phyloP scores from a whole-genome alignment of 2,888 invertebrate genomes.

The Orchestes rusci region DNA sequence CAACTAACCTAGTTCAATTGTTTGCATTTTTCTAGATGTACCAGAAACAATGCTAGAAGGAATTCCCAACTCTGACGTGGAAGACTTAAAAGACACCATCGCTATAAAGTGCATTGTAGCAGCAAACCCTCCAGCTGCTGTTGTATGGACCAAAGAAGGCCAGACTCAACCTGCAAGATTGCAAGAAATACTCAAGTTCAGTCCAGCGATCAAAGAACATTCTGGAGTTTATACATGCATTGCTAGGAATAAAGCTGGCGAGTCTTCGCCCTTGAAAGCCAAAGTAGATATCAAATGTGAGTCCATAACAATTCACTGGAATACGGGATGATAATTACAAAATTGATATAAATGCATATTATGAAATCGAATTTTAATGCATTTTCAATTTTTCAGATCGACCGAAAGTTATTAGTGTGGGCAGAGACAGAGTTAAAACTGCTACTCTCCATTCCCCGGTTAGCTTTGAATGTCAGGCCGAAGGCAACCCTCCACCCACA shows the following conservation, averaged over 20 bases:
- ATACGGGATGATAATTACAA: no score
- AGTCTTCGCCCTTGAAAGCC: constrained; percentile 74
- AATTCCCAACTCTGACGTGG: constrained; percentile 58
- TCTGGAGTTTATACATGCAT: constrained; percentile 74
- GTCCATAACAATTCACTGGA: no score
- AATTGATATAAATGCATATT: no score
- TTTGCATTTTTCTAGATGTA: constrained; percentile 47
- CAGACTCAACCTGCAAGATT: constrained; percentile 56
- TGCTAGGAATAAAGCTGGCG: constrained; percentile 77
- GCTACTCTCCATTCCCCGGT: constrained; percentile 76
- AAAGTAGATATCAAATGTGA: constrained; percentile 86
- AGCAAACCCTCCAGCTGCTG: constrained; percentile 67
- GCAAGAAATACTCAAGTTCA: constrained; percentile 50
- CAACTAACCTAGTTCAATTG: no score
- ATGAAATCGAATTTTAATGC: no score
- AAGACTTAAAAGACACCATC: constrained; percentile 64
- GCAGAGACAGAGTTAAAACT: constrained; percentile 73
- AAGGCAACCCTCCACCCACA: constrained; percentile 77
- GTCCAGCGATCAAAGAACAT: constrained; percentile 46
- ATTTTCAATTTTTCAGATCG: constrained; percentile 59
- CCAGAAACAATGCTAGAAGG: constrained; percentile 57
- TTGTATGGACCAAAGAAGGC: constrained; percentile 61
- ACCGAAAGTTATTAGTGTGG: constrained; percentile 72
- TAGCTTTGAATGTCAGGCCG: constrained; percentile 76
- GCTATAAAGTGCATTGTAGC: constrained; percentile 63